phyloP scores from a whole-genome alignment of 53 echinoderm and acorn worm genomes.

The Holothuria scabra region DNA sequence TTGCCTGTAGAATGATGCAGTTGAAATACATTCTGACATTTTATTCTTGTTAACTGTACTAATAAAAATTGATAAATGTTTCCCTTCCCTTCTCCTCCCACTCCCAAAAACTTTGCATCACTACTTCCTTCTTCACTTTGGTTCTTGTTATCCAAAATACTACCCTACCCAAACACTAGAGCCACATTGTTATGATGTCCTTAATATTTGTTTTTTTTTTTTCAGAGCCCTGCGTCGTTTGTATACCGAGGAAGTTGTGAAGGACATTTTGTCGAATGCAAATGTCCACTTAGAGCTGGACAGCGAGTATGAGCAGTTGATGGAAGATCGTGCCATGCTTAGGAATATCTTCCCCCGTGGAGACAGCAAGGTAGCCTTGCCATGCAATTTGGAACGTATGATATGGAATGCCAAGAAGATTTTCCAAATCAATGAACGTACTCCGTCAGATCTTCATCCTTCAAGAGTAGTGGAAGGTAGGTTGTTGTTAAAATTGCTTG shows the following conservation, averaged over 20 bases:
- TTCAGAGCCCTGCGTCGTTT: constrained; percentile 62
- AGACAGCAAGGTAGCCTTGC: constrained; percentile 96
- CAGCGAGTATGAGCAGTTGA: constrained; percentile 82
- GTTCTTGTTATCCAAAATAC: background rate
- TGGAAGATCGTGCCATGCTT: constrained; percentile 83
- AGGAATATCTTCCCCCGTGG: constrained; percentile 95
- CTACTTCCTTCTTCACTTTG: too few species aligned
- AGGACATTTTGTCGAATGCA: constrained; percentile 86
- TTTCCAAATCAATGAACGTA: constrained; percentile 91
- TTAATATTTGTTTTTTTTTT: background rate
- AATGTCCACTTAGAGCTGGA: constrained; percentile 88
- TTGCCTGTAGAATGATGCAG: too few species aligned
- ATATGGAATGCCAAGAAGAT: constrained; percentile 99
- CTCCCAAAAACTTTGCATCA: too few species aligned
- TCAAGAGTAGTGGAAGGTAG: constrained; percentile 87
- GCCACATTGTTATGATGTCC: background rate
- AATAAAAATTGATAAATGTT: too few species aligned
- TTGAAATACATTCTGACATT: too few species aligned
- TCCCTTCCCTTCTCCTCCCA: too few species aligned
- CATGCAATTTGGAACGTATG: constrained; percentile 96
- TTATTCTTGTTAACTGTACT: too few species aligned
- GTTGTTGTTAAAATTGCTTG: background rate
- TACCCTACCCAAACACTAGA: background rate
- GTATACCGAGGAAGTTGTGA: constrained; percentile 88
- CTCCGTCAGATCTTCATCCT: constrained; percentile 86